Percentiles rank a stretch among this genome's conserved stretches.
phyloP scores from a whole-genome alignment of 2,797 vertebrate genomes.

The Triplophysa bombifrons region DNA sequence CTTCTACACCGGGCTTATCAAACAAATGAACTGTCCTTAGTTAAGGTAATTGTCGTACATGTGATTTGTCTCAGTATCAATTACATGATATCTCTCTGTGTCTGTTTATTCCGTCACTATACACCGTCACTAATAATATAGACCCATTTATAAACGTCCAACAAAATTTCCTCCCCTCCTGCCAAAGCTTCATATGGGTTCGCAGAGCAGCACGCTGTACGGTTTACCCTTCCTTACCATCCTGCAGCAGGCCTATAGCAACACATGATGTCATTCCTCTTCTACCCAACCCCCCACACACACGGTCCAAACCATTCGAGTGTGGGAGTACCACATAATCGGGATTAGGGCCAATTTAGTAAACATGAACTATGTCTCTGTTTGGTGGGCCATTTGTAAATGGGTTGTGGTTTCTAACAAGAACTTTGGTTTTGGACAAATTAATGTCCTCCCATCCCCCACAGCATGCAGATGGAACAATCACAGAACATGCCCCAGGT shows the following conservation, averaged over 20 bases:
- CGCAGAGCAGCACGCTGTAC: conserved; percentile 37
- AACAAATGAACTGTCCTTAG: neutral
- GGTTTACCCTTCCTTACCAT: conserved; percentile 49
- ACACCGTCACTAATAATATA: neutral
- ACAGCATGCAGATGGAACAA: conserved; percentile 64
- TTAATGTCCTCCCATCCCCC: conserved; percentile 49
- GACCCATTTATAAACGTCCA: conserved; percentile 2
- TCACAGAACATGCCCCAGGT: conserved; percentile 58
- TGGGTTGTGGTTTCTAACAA: conserved; percentile 24
- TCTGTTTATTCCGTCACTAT: neutral
- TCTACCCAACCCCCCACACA: conserved; percentile 47
- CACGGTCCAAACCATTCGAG: conserved; percentile 39
- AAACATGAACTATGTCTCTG: conserved; percentile 36
- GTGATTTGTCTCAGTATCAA: neutral
- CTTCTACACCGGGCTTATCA: neutral
- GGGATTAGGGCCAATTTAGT: conserved; percentile 24
- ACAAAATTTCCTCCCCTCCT: conserved; percentile 36
- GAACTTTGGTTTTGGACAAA: conserved; percentile 40
- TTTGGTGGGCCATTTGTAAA: conserved; percentile 3
- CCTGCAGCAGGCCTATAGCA: conserved; percentile 62
- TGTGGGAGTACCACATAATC: conserved; percentile 35
- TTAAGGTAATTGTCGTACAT: neutral
- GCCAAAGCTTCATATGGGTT: conserved; percentile 48
- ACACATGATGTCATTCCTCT: conserved; percentile 65
- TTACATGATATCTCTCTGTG: neutral